Evolutionary conservation across 2,113 vertebrate species (phyloP).

Genomic region (Marmota monax): DNA sequence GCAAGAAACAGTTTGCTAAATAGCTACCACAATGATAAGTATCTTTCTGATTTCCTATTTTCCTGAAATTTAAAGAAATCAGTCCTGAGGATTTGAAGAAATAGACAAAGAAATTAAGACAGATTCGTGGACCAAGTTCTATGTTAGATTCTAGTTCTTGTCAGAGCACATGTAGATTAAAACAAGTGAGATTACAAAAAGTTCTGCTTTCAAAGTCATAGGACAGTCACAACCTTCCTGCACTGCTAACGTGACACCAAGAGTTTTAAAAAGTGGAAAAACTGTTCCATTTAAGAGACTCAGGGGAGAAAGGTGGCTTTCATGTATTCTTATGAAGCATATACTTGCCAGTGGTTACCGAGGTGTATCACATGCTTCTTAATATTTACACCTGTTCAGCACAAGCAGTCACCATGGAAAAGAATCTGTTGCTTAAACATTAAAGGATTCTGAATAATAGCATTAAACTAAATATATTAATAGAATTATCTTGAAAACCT

Average conservation of each 20-base stretch:
- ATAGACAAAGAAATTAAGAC: neutral
- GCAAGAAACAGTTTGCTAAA: neutral
- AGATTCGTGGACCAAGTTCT: neutral
- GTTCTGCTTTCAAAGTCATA: neutral
- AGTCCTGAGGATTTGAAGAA: neutral
- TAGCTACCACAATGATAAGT: neutral
- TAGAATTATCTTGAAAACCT: neutral
- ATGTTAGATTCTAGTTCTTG: neutral
- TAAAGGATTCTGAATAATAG: neutral
- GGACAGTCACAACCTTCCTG: neutral
- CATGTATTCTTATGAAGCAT: neutral
- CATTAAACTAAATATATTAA: neutral
- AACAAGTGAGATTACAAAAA: neutral
- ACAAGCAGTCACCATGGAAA: neutral
- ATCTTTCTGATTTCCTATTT: neutral
- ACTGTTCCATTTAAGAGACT: neutral
- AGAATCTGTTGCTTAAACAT: neutral
- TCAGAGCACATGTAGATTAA: neutral
- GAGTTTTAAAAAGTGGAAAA: constrained; percentile 1
- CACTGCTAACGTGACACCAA: neutral
- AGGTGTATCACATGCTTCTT: neutral
- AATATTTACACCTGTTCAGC: neutral
- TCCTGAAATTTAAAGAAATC: constrained; percentile 9
- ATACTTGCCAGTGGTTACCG: neutral
- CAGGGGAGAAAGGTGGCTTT: neutral